Evolutionary conservation across 2,113 vertebrate species (phyloP), one percentile per base, ranked within the genome.

Genomic region (Cavia aperea): DNA sequence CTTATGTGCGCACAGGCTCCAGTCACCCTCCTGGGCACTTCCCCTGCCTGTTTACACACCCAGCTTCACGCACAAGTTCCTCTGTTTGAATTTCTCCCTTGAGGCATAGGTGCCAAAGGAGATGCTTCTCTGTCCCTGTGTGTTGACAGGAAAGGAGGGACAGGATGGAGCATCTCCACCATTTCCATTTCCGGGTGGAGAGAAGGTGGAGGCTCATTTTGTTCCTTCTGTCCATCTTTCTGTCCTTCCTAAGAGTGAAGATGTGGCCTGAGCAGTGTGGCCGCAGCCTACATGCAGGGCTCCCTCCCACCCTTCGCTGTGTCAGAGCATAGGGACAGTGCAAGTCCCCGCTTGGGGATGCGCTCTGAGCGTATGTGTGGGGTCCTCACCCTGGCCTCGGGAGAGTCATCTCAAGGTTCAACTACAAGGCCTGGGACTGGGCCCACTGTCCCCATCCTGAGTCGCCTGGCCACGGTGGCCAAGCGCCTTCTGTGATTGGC

Each of bases 291-390:
- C 19, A 39, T 33, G 26, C 12, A 4, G 15, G 58, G 16, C n/a
- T 49, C 24, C 14, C 68, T 26, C 68, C 4, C 0, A 5, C 12
- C 56, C 24, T 65, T 29, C 81, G 15, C 79, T 88, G 12, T 46
- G 39, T 39, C 29, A 54, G 56, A 24, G 33, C 24, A 9, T 1
- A 51, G 36, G 81, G 36, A 70, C 46, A 39, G 24, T 11, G 54
- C 23, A 8, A 15, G 19, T 14, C 19, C 14, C 2, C 62, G 3
- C 9, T 5, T 2, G 14, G 0, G n/a, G 26, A 24, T 8, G 39
- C 4, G n/a, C 70, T 43, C 16, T 10, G 18, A 12, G 1, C 43
- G 0, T 3, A 36, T 26, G 7, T 16, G 29, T 86, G 7, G 2
- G n/a, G 73, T 18, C 77, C 54, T 60, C 43, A 26, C 2, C 23